phyloP scores from a whole-genome alignment of 2,888 invertebrate genomes.

The Cerastis leucographa region DNA sequence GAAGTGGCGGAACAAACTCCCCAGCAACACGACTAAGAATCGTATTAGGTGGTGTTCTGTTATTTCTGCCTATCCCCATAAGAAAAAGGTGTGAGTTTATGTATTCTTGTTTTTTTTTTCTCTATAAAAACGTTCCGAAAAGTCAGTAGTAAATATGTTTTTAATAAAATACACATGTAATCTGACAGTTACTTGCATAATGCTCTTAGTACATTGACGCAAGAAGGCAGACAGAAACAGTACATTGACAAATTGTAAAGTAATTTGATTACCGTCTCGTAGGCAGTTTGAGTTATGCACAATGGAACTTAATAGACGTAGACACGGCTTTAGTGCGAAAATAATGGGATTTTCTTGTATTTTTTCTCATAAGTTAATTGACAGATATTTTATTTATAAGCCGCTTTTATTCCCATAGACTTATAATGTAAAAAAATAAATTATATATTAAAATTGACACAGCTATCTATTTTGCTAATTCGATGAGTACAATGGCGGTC shows the following conservation, averaged over 20 bases:
- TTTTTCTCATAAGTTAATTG: neutral
- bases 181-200: neutral
- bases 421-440: neutral
- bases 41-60: neutral
- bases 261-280: neutral
- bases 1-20: no score
- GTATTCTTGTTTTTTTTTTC: neutral
- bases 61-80: neutral
- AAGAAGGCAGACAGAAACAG: neutral
- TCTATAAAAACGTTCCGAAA: neutral
- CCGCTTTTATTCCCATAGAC: no score
- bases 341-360: neutral
- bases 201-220: constrained; percentile 1
- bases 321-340: neutral
- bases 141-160: neutral
- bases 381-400: neutral
- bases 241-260: constrained; percentile 8
- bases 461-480: neutral
- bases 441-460: neutral
- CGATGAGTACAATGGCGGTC: neutral
- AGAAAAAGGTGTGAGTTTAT: neutral
- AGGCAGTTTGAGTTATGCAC: neutral
- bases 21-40: no score
- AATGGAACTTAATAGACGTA: neutral
- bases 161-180: neutral